Evolutionary conservation across 2,888 invertebrate genomes (phyloP).

Genomic region (Julus scandinavius): DNA sequence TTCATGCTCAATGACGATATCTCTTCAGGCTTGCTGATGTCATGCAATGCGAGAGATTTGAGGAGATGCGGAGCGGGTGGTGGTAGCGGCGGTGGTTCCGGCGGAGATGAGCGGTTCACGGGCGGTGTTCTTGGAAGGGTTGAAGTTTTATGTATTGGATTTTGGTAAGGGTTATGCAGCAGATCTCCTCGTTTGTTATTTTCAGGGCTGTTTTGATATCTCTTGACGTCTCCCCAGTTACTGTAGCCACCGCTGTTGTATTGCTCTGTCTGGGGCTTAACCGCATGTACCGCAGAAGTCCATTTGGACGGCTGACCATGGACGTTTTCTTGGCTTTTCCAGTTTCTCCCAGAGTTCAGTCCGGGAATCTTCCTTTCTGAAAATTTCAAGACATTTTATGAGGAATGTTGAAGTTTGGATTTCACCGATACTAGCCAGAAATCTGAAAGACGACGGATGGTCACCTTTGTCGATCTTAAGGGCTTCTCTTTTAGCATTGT

Average conservation of each 20-base stretch:
- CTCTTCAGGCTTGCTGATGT: slow-evolving; percentile 23
- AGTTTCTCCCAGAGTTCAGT: neutral
- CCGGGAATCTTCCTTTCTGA: neutral
- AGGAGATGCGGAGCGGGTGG: slow-evolving; percentile 10
- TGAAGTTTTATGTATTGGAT: neutral
- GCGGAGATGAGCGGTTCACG: neutral
- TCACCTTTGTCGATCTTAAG: neutral
- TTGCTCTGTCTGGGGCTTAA: neutral
- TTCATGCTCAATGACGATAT: neutral
- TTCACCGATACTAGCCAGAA: too few species aligned
- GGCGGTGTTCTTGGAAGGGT: neutral
- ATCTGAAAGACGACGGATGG: neutral
- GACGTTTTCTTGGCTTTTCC: slow-evolving; percentile 25
- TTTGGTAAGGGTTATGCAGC: neutral
- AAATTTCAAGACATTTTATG: neutral
- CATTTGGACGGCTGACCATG: neutral
- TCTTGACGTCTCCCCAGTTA: neutral
- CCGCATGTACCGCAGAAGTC: neutral
- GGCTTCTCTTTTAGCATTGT: slow-evolving; percentile 1
- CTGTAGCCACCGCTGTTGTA: neutral
- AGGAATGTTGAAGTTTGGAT: too few species aligned
- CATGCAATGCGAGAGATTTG: neutral
- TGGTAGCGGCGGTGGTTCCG: neutral
- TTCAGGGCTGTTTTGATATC: neutral
- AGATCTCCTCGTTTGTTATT: neutral